phyloP scores from a whole-genome alignment of 2,797 vertebrate genomes.

The Pangasius djambal region DNA sequence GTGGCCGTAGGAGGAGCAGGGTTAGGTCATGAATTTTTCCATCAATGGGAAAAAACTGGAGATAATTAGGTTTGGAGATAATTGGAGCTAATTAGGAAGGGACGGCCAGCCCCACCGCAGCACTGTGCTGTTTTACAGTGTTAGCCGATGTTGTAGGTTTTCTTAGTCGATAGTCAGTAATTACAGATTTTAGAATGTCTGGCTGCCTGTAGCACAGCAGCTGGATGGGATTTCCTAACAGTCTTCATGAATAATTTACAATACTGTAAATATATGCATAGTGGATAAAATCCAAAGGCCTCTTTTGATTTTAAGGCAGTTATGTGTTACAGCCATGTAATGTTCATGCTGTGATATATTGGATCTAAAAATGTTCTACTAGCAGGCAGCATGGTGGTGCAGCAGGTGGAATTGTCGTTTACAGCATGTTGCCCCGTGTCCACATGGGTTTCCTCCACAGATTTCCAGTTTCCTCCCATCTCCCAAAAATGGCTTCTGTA shows the following conservation, averaged over 20 bases:
- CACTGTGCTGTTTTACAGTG: slow-evolving; percentile 2
- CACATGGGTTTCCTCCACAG: background rate
- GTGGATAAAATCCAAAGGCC: background rate
- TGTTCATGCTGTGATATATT: background rate
- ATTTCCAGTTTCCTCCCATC: background rate
- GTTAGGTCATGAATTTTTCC: slow-evolving; percentile 1
- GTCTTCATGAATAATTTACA: slow-evolving; percentile 10
- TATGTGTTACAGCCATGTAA: background rate
- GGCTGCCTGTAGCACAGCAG: background rate
- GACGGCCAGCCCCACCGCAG: background rate
- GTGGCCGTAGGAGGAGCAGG: background rate
- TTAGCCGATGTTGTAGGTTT: background rate
- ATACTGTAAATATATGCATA: background rate
- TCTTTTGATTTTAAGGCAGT: background rate
- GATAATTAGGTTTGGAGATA: slow-evolving; percentile 7
- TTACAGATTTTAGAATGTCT: slow-evolving; percentile 10
- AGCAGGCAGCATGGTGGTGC: background rate
- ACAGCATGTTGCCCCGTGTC: background rate
- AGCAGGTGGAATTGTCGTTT: background rate
- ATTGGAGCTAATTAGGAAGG: slow-evolving; percentile 19
- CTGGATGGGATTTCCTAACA: background rate
- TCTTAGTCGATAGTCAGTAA: background rate
- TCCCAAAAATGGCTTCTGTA: background rate
- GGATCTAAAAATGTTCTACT: background rate
- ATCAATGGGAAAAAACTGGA: background rate